Conservation (phyloP, 2,113 vertebrate species). For the Isurus oxyrinchus region DNA sequence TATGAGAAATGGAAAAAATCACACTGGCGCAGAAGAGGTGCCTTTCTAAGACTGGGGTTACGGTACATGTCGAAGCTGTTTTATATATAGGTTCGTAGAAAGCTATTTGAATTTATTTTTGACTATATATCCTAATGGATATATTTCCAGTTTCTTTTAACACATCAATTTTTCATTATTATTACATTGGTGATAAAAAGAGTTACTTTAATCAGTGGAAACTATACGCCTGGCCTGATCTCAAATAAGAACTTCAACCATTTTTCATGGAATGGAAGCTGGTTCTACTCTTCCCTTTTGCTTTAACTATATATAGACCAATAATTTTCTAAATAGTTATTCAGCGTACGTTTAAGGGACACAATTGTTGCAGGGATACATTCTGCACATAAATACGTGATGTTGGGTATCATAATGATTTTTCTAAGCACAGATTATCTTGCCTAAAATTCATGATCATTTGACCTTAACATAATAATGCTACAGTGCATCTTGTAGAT, state of each 20-base stretch:
- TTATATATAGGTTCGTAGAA: neutral
- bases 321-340: neutral
- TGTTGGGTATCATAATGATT: neutral
- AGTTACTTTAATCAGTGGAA: neutral
- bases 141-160: neutral
- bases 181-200: neutral
- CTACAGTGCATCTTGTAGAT: no score
- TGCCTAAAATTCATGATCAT: neutral
- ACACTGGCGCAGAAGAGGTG: neutral
- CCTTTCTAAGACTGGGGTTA: neutral
- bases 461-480: neutral
- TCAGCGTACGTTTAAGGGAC: neutral
- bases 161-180: neutral
- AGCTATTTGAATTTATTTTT: neutral
- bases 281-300: neutral
- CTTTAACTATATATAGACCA: neutral
- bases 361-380: neutral
- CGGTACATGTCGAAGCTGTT: neutral
- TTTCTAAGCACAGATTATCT: neutral
- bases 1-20: neutral
- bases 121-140: neutral
- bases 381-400: neutral
- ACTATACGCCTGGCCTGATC: neutral
- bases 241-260: neutral
- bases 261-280: neutral